Conservation (phyloP, 2,888 invertebrate species). For the Xanthia togata region DNA sequence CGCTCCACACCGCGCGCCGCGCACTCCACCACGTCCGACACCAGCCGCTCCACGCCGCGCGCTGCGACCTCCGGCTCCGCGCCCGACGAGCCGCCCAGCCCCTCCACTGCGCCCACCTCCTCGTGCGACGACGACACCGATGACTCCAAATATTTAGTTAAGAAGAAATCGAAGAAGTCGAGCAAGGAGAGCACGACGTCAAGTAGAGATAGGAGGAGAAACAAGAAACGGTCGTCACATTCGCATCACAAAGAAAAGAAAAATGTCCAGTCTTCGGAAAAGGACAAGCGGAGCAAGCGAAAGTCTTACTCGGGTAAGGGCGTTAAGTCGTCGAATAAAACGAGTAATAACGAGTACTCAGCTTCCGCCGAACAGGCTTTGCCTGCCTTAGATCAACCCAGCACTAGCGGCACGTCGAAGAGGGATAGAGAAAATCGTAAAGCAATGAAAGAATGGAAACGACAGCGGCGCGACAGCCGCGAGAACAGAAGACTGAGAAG, state of each 20-base stretch:
- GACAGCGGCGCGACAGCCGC: conserved; percentile 67
- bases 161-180: conserved; percentile 69
- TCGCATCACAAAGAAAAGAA: conserved; percentile 66
- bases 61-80: neutral
- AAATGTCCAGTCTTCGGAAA: conserved; percentile 50
- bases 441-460: conserved; percentile 51
- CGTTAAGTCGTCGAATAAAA: conserved; percentile 78
- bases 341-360: conserved; percentile 34
- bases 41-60: conserved; percentile 37
- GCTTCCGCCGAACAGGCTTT: conserved; percentile 22
- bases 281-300: conserved; percentile 71
- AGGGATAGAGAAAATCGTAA: conserved; percentile 46
- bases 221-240: conserved; percentile 66
- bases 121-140: conserved; percentile 52
- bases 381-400: conserved; percentile 50
- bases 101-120: conserved; percentile 43
- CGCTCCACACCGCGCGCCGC: conserved; percentile 48
- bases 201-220: conserved; percentile 68
- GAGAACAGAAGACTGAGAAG: conserved; percentile 84
- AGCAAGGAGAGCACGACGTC: conserved; percentile 52
- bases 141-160: conserved; percentile 59
- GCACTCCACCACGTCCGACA: conserved; percentile 30
- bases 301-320: conserved; percentile 81
- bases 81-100: conserved; percentile 8
- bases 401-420: conserved; percentile 63